Evolutionary conservation across 2,797 vertebrate species (phyloP).

Genomic region (Ctenochaetus hawaiiensis): DNA sequence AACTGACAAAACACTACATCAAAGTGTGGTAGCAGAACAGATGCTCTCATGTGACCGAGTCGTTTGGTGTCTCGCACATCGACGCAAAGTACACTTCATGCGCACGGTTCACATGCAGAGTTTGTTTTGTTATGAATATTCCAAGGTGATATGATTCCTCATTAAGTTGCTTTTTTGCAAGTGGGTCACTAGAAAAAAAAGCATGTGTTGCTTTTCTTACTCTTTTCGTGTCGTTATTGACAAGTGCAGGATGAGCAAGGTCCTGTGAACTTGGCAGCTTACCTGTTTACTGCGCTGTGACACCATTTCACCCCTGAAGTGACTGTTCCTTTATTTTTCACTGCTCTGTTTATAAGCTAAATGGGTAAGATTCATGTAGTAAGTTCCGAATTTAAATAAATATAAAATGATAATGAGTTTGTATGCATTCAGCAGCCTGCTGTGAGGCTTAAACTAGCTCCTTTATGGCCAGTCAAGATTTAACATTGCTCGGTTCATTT

Average conservation of each 20-base stretch:
- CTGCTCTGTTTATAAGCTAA: too few species aligned
- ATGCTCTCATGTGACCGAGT: slow-evolving; percentile 54
- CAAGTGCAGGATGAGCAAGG: slow-evolving; percentile 18
- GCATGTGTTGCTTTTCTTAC: slow-evolving; percentile 1
- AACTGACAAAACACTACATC: slow-evolving; percentile 75
- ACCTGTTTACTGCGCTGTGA: slow-evolving; percentile 18
- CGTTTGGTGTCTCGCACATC: slow-evolving; percentile 36
- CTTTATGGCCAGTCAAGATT: not conserved
- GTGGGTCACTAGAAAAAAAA: slow-evolving; percentile 35
- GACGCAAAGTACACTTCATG: slow-evolving; percentile 8
- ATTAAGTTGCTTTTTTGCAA: slow-evolving; percentile 38
- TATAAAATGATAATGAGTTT: too few species aligned
- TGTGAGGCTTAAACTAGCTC: not conserved
- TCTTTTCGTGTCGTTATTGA: slow-evolving; percentile 45
- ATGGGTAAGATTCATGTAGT: too few species aligned
- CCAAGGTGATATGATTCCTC: slow-evolving; percentile 42
- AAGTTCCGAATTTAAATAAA: too few species aligned
- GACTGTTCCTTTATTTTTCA: too few species aligned
- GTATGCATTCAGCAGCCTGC: not conserved
- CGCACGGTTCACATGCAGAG: not conserved
- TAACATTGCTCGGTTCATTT: not conserved
- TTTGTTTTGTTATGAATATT: slow-evolving; percentile 51
- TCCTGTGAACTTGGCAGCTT: not conserved
- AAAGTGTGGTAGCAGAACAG: slow-evolving; percentile 67
- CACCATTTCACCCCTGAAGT: not conserved